Conservation (phyloP, 2,888 invertebrate genomes). For the Acanthopleura granulata region DNA sequence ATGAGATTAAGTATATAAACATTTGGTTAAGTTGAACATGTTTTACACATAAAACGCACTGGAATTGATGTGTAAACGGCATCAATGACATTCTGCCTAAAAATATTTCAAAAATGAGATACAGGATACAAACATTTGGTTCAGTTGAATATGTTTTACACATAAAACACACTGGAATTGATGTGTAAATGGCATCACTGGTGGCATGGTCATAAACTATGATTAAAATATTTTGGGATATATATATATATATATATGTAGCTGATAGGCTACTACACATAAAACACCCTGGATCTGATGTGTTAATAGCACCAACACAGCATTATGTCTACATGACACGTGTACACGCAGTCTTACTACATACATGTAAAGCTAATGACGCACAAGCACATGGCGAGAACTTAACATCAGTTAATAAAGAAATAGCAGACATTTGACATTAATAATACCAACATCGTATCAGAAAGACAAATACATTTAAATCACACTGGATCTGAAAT, state of each 20-base stretch:
- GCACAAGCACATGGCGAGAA: too few relatives aligned
- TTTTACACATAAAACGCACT: constrained; percentile 7
- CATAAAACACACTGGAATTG: constrained; percentile 17
- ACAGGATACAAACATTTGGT: too few relatives aligned
- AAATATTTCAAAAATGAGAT: too few relatives aligned
- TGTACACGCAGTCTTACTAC: neutral
- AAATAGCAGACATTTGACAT: too few relatives aligned
- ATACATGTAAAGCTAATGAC: neutral
- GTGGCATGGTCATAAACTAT: neutral
- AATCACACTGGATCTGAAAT: too few relatives aligned
- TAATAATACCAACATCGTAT: too few relatives aligned
- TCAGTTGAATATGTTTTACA: neutral
- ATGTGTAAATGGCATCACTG: constrained; percentile 12
- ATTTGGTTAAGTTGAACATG: too few relatives aligned
- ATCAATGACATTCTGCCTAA: neutral
- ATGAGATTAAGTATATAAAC: too few relatives aligned
- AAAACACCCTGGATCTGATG: constrained; percentile 4
- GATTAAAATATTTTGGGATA: neutral
- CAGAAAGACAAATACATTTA: too few relatives aligned
- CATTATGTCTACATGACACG: neutral
- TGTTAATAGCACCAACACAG: constrained; percentile 11
- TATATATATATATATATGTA: neutral
- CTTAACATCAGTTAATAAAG: too few relatives aligned
- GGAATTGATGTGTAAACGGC: constrained; percentile 16
- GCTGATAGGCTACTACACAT: neutral